Evolutionary conservation across 2,797 vertebrate species (phyloP).

Genomic region (Nothura maculosa): DNA sequence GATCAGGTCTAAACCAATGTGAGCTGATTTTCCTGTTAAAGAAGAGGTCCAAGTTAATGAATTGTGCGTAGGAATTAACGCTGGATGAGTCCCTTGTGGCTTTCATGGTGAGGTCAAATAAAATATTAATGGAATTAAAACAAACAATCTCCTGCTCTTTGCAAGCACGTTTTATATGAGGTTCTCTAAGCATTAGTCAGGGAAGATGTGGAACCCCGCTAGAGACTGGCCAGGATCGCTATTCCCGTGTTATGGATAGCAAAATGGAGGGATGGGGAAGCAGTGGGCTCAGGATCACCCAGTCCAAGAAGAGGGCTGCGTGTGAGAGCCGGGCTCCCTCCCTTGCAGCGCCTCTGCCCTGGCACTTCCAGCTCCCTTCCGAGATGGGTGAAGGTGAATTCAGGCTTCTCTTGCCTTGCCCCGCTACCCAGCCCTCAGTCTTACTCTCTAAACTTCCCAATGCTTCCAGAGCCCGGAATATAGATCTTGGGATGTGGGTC

Average conservation of each 20-base stretch:
- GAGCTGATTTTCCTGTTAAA: conserved; percentile 41
- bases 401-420: neutral
- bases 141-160: conserved; percentile 30
- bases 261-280: neutral
- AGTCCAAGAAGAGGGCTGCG: neutral
- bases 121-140: conserved; percentile 73
- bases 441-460: neutral
- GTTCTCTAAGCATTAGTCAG: neutral
- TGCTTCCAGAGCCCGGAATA: neutral
- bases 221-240: neutral
- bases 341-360: neutral
- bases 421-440: neutral
- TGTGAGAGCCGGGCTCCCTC: neutral
- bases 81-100: conserved; percentile 29
- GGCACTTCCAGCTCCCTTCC: neutral
- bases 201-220: neutral
- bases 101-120: conserved; percentile 50
- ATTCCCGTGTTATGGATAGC: neutral
- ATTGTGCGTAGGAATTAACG: conserved; percentile 58
- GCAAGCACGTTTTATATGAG: conserved; percentile 1
- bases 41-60: conserved; percentile 57
- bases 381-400: neutral
- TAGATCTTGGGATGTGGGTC: neutral
- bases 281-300: neutral
- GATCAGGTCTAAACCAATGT: conserved; percentile 2